Evolutionary conservation across 2,888 invertebrate genomes (phyloP).

Genomic region (Tiliacea aurago): DNA sequence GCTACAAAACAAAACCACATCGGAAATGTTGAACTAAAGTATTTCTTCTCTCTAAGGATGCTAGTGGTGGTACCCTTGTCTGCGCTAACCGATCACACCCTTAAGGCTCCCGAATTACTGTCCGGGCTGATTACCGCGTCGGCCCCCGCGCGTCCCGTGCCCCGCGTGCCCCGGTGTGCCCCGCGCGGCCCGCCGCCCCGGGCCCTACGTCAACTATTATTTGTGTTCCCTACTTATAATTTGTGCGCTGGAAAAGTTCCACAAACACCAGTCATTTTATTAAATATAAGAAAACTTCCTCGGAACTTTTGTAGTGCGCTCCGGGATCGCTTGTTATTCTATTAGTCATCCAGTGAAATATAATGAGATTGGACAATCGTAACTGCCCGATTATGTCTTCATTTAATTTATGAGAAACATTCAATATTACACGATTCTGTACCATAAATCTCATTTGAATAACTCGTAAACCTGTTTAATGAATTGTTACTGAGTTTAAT

Average conservation of each 20-base stretch:
- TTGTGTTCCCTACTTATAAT: conserved; percentile 89
- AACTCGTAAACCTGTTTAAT: conserved; percentile 81
- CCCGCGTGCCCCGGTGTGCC: conserved; percentile 51
- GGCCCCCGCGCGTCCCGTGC: conserved; percentile 69
- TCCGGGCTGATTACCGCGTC: conserved; percentile 88
- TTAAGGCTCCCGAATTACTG: conserved; percentile 90
- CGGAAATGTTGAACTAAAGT: conserved; percentile 89
- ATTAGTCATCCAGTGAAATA: conserved; percentile 73
- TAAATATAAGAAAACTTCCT: conserved; percentile 86
- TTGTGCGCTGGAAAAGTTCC: conserved; percentile 87
- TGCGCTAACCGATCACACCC: conserved; percentile 90
- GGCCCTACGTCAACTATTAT: conserved; percentile 88
- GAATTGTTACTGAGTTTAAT: conserved; percentile 82
- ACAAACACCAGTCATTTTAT: conserved; percentile 87
- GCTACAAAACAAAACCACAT: conserved; percentile 90
- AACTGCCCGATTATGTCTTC: conserved; percentile 72
- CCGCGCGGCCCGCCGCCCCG: conserved; percentile 74
- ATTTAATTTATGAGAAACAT: conserved; percentile 71
- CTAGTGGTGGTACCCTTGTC: conserved; percentile 88
- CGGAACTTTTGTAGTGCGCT: conserved; percentile 81
- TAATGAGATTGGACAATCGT: conserved; percentile 74
- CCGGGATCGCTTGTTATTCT: conserved; percentile 82
- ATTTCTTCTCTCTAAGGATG: conserved; percentile 89
- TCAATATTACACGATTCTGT: conserved; percentile 69
- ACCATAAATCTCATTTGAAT: conserved; percentile 79